Evolutionary conservation across 2,797 vertebrate genomes (phyloP).

Genomic region (Coregonus sp.): DNA sequence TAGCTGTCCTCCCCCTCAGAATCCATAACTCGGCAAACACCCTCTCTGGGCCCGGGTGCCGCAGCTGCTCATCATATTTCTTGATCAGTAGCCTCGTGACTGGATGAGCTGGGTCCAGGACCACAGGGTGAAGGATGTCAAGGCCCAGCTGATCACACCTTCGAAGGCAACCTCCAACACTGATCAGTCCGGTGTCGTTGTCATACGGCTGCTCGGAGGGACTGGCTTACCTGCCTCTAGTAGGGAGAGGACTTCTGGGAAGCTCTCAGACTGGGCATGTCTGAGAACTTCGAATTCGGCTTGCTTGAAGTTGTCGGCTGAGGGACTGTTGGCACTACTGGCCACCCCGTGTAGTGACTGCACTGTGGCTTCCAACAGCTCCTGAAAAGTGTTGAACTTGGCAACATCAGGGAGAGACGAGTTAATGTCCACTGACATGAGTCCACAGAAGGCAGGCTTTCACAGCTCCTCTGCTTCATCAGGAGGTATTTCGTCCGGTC

Average conservation of each 20-base stretch:
- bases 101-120: constrained; percentile 4
- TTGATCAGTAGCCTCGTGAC: neutral
- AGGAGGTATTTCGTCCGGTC: neutral
- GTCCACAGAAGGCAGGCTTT: neutral
- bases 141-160: neutral
- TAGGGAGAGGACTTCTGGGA: constrained; percentile 1
- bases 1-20: neutral
- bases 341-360: neutral
- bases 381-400: neutral
- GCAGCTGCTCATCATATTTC: neutral
- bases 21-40: constrained; percentile 7
- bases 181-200: neutral
- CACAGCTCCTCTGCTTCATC: neutral
- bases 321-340: neutral
- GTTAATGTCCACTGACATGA: neutral
- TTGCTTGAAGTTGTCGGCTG: neutral
- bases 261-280: neutral
- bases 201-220: neutral
- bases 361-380: neutral
- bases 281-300: neutral
- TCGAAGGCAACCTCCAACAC: constrained; percentile 21
- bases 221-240: constrained; percentile 6
- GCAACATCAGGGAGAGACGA: neutral
- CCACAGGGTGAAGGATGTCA: neutral
- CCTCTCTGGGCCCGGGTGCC: constrained; percentile 17